Evolutionary conservation across 2,888 invertebrate species (phyloP).

Genomic region (Actias luna): DNA sequence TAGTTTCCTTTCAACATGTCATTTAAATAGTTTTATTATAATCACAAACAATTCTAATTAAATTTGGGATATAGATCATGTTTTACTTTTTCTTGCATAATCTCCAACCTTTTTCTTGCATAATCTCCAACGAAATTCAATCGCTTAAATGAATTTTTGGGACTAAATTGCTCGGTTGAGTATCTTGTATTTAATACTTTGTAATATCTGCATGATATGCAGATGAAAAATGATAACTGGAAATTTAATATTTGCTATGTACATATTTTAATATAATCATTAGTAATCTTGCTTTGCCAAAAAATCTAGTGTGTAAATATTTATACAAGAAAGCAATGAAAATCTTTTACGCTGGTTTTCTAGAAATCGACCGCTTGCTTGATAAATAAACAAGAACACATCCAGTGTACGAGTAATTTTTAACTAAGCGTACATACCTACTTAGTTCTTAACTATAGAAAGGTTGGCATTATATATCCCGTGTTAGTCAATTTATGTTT

Average conservation of each 20-base stretch:
- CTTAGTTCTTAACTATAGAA: constrained; percentile 20
- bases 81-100: no score
- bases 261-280: background rate
- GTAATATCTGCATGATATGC: constrained; percentile 7
- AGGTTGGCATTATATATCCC: constrained; percentile 41
- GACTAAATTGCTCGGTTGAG: no score
- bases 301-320: background rate
- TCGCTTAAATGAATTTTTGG: no score
- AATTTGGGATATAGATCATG: no score
- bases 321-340: constrained; percentile 4
- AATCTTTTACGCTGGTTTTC: background rate
- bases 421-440: constrained; percentile 3
- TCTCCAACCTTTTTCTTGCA: no score
- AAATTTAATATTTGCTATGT: background rate
- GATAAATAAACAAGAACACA: constrained; percentile 11
- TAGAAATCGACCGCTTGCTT: background rate
- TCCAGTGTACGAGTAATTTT: background rate
- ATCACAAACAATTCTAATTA: no score
- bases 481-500: constrained; percentile 27
- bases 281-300: background rate
- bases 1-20: background rate
- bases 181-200: no score
- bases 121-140: no score
- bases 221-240: constrained; percentile 11
- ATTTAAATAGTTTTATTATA: background rate